phyloP scores from a whole-genome alignment of 2,888 invertebrate species.

The Orgyia antiqua region DNA sequence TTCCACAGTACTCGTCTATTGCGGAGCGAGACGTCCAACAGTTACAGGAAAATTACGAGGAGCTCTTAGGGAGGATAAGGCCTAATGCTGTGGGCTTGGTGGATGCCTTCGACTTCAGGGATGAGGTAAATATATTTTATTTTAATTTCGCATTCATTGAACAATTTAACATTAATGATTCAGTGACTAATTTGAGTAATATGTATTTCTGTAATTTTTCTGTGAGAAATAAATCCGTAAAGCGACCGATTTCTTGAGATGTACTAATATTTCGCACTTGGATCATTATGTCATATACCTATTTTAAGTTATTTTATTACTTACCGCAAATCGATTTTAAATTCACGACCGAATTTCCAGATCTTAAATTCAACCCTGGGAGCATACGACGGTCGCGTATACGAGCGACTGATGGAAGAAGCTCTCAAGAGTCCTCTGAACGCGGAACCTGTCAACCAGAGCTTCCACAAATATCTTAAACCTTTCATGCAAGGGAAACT shows the following conservation, averaged over 20 bases:
- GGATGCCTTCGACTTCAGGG: conserved; percentile 92
- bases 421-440: conserved; percentile 91
- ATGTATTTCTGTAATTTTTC: no score
- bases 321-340: no score
- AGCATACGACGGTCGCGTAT: conserved; percentile 89
- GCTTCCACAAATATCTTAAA: conserved; percentile 85
- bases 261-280: no score
- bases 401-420: conserved; percentile 87
- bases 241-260: no score
- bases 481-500: conserved; percentile 87
- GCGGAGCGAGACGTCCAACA: conserved; percentile 65
- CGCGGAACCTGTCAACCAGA: conserved; percentile 85
- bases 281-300: no score
- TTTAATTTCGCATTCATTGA: no score
- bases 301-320: no score
- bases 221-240: no score
- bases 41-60: conserved; percentile 83
- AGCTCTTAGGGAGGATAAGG: conserved; percentile 83
- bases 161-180: no score
- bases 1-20: conserved; percentile 79
- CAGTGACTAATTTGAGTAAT: no score
- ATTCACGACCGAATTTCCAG: no score
- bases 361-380: conserved; percentile 85
- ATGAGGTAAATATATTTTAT: conserved; percentile 71
- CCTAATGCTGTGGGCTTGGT: conserved; percentile 94